phyloP scores from a whole-genome alignment of 2,888 invertebrate species.

The Rotaria magnacalcarata region DNA sequence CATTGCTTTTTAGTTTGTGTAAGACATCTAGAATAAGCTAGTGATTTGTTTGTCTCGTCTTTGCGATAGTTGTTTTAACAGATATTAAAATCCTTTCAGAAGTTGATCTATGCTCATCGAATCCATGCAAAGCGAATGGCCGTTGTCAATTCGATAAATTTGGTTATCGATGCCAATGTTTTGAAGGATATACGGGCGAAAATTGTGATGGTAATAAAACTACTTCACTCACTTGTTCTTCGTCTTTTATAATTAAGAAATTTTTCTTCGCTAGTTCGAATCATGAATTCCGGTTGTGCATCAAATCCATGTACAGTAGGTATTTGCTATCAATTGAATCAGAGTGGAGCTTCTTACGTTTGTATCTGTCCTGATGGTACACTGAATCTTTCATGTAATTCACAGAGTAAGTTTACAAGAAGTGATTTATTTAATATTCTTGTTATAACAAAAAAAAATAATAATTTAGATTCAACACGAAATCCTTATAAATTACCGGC shows the following conservation, averaged over 20 bases:
- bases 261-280: background rate
- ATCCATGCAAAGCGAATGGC: slow-evolving; percentile 42
- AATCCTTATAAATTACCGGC: background rate
- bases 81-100: background rate
- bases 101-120: slow-evolving; percentile 43
- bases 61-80: no score
- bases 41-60: background rate
- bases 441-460: background rate
- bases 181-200: slow-evolving; percentile 37
- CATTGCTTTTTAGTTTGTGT: background rate
- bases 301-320: slow-evolving; percentile 41
- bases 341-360: background rate
- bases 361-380: slow-evolving; percentile 25
- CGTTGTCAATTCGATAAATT: slow-evolving; percentile 35
- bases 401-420: background rate
- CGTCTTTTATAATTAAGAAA: background rate
- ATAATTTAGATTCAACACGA: background rate
- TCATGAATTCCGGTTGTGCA: slow-evolving; percentile 35
- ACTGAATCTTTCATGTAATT: background rate
- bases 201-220: slow-evolving; percentile 33
- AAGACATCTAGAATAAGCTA: background rate
- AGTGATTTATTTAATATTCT: background rate
- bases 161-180: slow-evolving; percentile 43
- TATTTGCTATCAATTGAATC: slow-evolving; percentile 24
- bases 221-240: no score